Conservation (phyloP, 1,140 invertebrate species). For the Stegodyphus mimosarum region DNA sequence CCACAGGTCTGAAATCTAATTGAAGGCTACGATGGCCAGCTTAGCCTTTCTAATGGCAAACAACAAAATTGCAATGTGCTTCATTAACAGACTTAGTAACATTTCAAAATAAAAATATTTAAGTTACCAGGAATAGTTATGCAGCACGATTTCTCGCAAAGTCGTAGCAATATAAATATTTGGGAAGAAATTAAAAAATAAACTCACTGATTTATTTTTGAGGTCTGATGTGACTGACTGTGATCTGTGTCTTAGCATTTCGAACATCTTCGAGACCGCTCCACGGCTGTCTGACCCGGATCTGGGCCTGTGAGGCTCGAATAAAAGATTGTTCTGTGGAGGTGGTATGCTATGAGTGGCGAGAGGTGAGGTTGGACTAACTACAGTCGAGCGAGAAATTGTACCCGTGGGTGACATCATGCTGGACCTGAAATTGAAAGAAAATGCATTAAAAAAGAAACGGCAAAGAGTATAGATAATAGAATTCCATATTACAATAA, state of each 20-base stretch:
- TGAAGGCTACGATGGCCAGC: too few relatives aligned
- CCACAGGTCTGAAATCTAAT: too few relatives aligned
- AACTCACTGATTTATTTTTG: constrained; percentile 73
- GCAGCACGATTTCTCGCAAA: too few relatives aligned
- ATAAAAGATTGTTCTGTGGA: not conserved
- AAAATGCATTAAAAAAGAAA: not conserved
- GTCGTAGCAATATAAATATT: too few relatives aligned
- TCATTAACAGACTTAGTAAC: too few relatives aligned
- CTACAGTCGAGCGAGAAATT: constrained; percentile 24
- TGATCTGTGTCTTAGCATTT: constrained; percentile 85
- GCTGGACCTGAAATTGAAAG: constrained; percentile 24
- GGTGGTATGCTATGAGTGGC: constrained; percentile 25
- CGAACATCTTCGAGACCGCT: constrained; percentile 80
- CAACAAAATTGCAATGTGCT: too few relatives aligned
- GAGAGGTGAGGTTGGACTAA: constrained; percentile 42
- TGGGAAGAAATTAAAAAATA: not conserved
- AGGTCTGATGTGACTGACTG: constrained; percentile 72
- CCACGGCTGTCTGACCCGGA: constrained; percentile 71
- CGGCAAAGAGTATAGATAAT: too few relatives aligned
- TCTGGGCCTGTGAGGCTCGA: constrained; percentile 69
- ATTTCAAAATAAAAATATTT: too few relatives aligned
- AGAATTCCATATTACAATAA: too few relatives aligned
- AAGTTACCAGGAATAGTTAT: too few relatives aligned
- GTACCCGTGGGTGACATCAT: constrained; percentile 16
- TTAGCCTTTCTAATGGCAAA: too few relatives aligned